Percentiles rank a stretch among this genome's conserved stretches.
Conservation (phyloP, 2,797 vertebrate species). For the Picus viridis region DNA sequence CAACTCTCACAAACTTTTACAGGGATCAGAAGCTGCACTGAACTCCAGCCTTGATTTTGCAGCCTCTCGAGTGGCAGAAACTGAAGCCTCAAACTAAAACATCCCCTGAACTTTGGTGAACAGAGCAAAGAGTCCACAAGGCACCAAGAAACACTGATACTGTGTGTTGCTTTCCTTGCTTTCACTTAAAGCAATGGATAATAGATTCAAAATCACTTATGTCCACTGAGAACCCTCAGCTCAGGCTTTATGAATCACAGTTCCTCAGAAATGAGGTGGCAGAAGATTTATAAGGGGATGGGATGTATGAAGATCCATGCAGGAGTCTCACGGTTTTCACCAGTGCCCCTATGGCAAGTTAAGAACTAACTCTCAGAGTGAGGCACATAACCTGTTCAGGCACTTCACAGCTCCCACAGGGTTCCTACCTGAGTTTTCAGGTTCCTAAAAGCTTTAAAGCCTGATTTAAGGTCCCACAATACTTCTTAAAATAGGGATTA, state of each 20-base stretch:
- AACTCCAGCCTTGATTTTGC: neutral
- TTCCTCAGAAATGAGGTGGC: neutral
- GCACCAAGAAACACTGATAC: neutral
- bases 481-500: conserved; percentile 32
- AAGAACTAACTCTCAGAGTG: neutral
- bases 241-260: neutral
- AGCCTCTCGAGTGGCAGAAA: neutral
- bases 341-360: neutral
- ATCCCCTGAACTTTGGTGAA: neutral
- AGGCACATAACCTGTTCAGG: conserved; percentile 28
- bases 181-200: neutral
- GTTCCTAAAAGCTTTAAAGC: conserved; percentile 49
- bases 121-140: neutral
- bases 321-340: neutral
- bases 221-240: neutral
- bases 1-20: neutral
- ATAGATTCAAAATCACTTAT: neutral
- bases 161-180: neutral
- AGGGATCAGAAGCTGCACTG: neutral
- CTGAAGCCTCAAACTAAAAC: neutral
- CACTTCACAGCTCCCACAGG: neutral
- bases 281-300: neutral
- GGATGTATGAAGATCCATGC: neutral
- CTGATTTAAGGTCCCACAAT: conserved; percentile 16
- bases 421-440: conserved; percentile 19